A percentile compares a stretch with the other conserved stretches of the same genome.
Evolutionary conservation across 2,888 invertebrate genomes (phyloP).

Genomic region (Lasioglossum pauxillum): DNA sequence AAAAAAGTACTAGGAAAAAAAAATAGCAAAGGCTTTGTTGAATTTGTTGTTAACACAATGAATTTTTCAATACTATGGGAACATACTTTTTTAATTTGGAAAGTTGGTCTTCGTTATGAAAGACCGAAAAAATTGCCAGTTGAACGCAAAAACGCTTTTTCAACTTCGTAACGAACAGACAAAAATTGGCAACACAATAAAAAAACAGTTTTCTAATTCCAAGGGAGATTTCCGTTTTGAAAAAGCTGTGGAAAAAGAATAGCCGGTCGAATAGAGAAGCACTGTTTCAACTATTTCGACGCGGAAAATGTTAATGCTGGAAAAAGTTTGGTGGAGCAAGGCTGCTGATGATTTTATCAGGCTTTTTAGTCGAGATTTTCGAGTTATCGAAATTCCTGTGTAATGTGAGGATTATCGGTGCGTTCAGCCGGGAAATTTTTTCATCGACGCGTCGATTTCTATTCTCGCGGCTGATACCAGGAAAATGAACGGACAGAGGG

Average conservation of each 20-base stretch:
- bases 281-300: neutral
- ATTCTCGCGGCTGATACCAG: neutral
- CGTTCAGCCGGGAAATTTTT: neutral
- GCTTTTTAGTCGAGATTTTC: neutral
- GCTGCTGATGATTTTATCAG: too few relatives aligned
- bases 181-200: neutral
- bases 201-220: neutral
- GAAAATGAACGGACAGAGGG: neutral
- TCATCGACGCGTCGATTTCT: slow-evolving; percentile 17
- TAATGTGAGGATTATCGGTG: neutral
- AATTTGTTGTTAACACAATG: neutral
- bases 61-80: neutral
- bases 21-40: too few relatives aligned
- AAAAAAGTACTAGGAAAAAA: neutral
- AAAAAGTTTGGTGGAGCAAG: neutral
- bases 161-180: neutral
- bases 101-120: too few relatives aligned
- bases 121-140: neutral
- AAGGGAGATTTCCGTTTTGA: neutral
- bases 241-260: neutral
- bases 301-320: neutral
- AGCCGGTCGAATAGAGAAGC: neutral
- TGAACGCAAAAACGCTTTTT: neutral
- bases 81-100: neutral
- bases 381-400: neutral